Evolutionary conservation across 2,113 vertebrate genomes (phyloP), one percentile per base, ranked within the genome.

Genomic region (Tachysurus vachellii): DNA sequence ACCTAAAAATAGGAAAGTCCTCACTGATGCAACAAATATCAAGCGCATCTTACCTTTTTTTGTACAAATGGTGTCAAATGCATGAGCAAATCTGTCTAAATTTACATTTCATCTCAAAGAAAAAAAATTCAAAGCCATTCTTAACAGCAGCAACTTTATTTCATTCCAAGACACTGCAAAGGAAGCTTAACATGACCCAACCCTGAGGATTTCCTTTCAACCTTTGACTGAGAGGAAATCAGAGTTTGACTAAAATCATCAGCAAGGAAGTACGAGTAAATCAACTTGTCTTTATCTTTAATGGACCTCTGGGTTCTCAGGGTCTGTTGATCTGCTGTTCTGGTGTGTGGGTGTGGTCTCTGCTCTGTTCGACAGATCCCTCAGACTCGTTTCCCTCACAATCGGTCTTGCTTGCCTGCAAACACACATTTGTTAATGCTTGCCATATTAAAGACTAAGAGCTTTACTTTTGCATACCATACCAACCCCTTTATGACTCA

Each of bases 241-340:
- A 31, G n/a, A 7, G 61, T 5, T 5, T 54, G 28, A 21, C 0
- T 16, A 11, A 56, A 23, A 59, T 5, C 16, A n/a, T 0, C 54
- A 75, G 47, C 9, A 23, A 54, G 19, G 54, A 31, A 17, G 8
- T 19, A 1, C 13, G 2, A 17, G 13, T 1, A 76, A 76, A 8
- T 14, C 0, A 9, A 28, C 12, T 26, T 0, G 53, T 57, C 2
- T 47, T 12, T 4, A 76, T 57, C 5, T 28, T 28, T 56, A 47
- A 17, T 81, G n/a, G 83, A 95, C 94, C 92, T 95, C 91, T 42
- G 91, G 81, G 62, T 91, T 87, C n/a, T 90, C 85, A 0, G 89
- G 0, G 0, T 90, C 90, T 31, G 56, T 16, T 2, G 31, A 23
- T 9, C 12, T 56, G 26, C 76, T 87, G 71, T 84, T 62, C 1